A percentile compares a stretch with the other conserved stretches of the same genome.
Evolutionary conservation across 2,797 vertebrate species (phyloP).

Genomic region (Gallinago solitaria): DNA sequence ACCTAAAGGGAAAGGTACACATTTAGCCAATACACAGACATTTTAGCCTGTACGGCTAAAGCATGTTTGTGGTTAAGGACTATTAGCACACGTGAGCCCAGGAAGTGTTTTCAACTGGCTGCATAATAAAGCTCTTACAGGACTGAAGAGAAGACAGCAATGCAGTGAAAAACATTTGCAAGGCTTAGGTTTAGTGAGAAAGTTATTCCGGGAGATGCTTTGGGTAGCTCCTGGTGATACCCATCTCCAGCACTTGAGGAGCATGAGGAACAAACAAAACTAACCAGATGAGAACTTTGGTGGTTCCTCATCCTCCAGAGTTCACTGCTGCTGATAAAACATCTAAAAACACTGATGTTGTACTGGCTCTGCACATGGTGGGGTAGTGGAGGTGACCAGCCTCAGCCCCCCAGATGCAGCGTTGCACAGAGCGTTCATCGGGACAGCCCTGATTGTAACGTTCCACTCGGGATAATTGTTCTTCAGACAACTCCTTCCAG

Average conservation of each 20-base stretch:
- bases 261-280: not conserved
- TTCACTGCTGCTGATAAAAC: not conserved
- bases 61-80: not conserved
- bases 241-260: not conserved
- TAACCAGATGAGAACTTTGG: not conserved
- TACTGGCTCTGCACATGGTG: not conserved
- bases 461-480: not conserved
- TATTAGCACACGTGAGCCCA: not conserved
- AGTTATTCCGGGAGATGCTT: not conserved
- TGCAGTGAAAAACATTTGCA: not conserved
- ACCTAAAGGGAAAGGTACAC: not conserved
- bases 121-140: not conserved
- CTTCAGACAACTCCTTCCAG: not conserved
- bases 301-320: not conserved
- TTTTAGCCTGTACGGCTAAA: not conserved
- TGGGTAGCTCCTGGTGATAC: not conserved
- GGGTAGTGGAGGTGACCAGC: not conserved
- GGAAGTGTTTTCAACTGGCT: not conserved
- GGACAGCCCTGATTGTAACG: not conserved
- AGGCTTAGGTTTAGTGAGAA: not conserved
- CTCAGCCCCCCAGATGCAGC: not conserved
- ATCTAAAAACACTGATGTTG: fast-evolving
- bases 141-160: not conserved
- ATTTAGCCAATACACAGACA: fast-evolving
- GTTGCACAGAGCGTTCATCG: not conserved